Evolutionary conservation across 1,140 invertebrate genomes (phyloP).

Genomic region (Aethina tumida): DNA sequence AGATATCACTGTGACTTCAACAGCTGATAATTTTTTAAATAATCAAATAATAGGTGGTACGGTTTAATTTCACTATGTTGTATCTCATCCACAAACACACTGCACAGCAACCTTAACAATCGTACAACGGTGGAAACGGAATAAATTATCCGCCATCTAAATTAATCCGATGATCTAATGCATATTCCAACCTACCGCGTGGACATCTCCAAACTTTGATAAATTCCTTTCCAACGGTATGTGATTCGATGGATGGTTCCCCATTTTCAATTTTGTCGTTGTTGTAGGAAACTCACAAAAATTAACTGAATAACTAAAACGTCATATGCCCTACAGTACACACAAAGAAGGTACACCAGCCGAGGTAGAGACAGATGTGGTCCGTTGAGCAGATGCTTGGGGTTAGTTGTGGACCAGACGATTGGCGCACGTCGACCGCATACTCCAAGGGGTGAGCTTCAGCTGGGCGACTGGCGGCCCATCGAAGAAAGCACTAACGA

Average conservation of each 20-base stretch:
- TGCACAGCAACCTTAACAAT: not conserved
- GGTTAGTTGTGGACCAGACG: constrained; percentile 12
- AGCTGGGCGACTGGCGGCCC: constrained; percentile 7
- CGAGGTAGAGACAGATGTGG: constrained; percentile 17
- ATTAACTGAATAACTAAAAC: constrained; percentile 8
- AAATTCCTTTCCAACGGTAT: constrained; percentile 49
- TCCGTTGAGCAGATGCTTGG: constrained; percentile 21
- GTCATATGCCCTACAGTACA: constrained; percentile 5
- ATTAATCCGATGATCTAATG: not conserved
- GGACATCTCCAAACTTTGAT: constrained; percentile 29
- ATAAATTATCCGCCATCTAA: not conserved
- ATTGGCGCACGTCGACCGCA: constrained; percentile 1
- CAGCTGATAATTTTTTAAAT: not conserved
- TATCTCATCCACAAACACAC: no score
- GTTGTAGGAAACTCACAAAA: not conserved
- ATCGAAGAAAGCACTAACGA: not conserved
- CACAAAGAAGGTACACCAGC: constrained; percentile 6
- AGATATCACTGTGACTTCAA: not conserved
- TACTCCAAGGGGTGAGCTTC: constrained; percentile 1
- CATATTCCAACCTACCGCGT: constrained; percentile 28
- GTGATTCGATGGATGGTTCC: constrained; percentile 59
- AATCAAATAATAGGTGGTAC: not conserved
- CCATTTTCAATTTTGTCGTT: no score
- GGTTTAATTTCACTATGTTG: not conserved
- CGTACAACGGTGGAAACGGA: not conserved